A percentile compares a stretch with the other conserved stretches of the same genome.
These are phyloP conservation scores for Gymnocheta viridis DNA, from an alignment of 2,888 invertebrate genomes.

Conservation along the genomic window DNA sequence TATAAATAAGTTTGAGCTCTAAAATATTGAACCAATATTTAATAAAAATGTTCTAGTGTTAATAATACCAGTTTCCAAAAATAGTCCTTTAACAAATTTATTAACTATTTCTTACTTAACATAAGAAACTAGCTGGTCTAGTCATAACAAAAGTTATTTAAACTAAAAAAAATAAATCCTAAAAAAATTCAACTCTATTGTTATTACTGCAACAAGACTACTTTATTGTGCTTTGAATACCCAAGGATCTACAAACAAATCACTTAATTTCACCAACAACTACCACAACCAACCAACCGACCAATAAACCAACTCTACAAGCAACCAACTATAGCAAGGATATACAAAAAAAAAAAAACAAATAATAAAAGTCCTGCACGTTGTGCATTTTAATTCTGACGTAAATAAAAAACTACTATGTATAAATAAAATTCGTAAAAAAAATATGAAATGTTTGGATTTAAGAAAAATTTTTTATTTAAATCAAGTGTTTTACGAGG, in stretches of 20 bases:
- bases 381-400: slow-evolving; percentile 55
- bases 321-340: slow-evolving; percentile 33
- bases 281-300: slow-evolving; percentile 24
- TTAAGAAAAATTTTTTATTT: slow-evolving; percentile 28
- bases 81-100: background rate
- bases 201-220: slow-evolving; percentile 30
- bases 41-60: background rate
- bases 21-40: background rate
- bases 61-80: background rate
- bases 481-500: slow-evolving; percentile 44
- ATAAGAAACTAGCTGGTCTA: slow-evolving; percentile 56
- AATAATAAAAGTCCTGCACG: slow-evolving; percentile 31
- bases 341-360: slow-evolving; percentile 18
- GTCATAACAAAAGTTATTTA: slow-evolving; percentile 27
- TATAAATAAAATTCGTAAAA: slow-evolving; percentile 17
- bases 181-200: slow-evolving; percentile 5
- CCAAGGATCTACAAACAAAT: slow-evolving; percentile 61
- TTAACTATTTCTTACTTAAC: background rate
- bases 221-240: slow-evolving; percentile 24
- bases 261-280: slow-evolving; percentile 60
- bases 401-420: slow-evolving; percentile 39
- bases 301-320: slow-evolving; percentile 20
- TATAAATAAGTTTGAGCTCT: background rate
- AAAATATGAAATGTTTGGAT: slow-evolving; percentile 37
- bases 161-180: background rate